Percentiles rank a stretch among this genome's conserved stretches.
Evolutionary conservation across 2,888 invertebrate genomes (phyloP).

Genomic region (Cephus pulcher): DNA sequence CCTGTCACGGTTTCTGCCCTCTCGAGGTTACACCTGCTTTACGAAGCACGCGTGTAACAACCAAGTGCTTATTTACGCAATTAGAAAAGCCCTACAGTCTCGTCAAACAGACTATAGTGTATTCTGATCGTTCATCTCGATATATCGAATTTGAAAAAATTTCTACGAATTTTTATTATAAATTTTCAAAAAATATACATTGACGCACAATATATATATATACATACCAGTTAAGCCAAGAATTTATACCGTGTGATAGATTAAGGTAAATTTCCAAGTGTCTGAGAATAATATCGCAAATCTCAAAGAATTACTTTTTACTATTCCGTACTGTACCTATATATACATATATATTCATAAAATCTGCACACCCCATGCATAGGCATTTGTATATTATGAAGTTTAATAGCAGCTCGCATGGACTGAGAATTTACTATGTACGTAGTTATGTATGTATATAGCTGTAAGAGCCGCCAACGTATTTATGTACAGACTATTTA

Average conservation of each 20-base stretch:
- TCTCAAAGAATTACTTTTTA: not conserved
- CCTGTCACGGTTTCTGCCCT: slow-evolving; percentile 1
- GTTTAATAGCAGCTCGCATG: not conserved
- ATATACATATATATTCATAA: not conserved
- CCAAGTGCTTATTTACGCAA: not conserved
- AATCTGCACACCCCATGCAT: not conserved
- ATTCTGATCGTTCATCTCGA: not conserved
- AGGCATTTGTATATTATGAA: not conserved
- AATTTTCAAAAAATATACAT: not conserved
- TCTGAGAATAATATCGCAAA: not conserved
- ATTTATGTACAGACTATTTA: slow-evolving; percentile 3
- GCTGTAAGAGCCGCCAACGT: not conserved
- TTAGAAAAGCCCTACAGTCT: not conserved
- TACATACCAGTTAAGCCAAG: not conserved
- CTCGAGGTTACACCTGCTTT: not conserved
- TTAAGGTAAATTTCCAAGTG: no score
- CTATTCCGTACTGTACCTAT: not conserved
- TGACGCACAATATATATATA: not conserved
- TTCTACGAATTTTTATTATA: not conserved
- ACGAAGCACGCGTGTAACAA: not conserved
- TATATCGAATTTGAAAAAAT: not conserved
- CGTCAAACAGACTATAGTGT: not conserved
- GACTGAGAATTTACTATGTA: not conserved
- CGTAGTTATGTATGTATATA: not conserved
- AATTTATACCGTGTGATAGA: not conserved